Evolutionary conservation across 1,140 invertebrate genomes (phyloP).

Genomic region (honey bee (Apis mellifera)): Amel_HAv3.1 CM009932.2:4375501-4376000

Average conservation of each 20-base stretch:
- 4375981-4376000: not conserved
- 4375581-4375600: conserved; percentile 86
- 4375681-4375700: conserved; percentile 79
- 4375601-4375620: conserved; percentile 79
- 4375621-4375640: conserved; percentile 82
- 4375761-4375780: conserved; percentile 78
- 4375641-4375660: conserved; percentile 79
- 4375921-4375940: conserved; percentile 98
- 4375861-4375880: conserved; percentile 71
- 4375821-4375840: conserved; percentile 79
- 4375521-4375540: conserved; percentile 87
- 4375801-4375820: conserved; percentile 79
- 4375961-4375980: conserved; percentile 85
- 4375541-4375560: conserved; percentile 89
- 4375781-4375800: conserved; percentile 78
- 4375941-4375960: conserved; percentile 98
- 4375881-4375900: conserved; percentile 91
- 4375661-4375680: conserved; percentile 78
- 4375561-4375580: conserved; percentile 93
- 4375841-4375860: conserved; percentile 76
- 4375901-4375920: conserved; percentile 98
- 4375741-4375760: conserved; percentile 75
- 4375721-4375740: conserved; percentile 80
- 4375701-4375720: conserved; percentile 78
- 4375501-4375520: conserved; percentile 91